phyloP scores from a whole-genome alignment of 2,113 vertebrate species.

The Anoplopoma fimbria region DNA sequence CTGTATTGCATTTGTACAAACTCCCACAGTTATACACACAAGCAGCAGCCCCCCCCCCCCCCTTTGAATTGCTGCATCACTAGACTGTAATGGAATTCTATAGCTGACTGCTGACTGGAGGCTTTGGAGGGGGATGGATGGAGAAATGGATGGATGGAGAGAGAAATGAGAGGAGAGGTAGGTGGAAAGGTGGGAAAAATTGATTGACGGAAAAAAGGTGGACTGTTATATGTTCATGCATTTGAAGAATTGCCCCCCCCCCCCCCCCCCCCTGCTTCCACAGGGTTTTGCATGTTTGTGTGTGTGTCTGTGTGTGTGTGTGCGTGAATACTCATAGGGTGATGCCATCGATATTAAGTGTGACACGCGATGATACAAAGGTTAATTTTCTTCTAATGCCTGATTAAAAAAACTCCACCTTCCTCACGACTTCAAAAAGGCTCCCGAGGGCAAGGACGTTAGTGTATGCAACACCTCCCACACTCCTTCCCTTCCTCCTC shows the following conservation, averaged over 20 bases:
- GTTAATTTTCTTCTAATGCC: slow-evolving; percentile 65
- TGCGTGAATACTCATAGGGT: background rate
- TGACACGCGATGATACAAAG: slow-evolving; percentile 48
- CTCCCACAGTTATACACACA: slow-evolving; percentile 34
- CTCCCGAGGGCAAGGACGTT: slow-evolving; percentile 54
- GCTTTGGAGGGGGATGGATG: slow-evolving; percentile 66
- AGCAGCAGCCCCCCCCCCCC: slow-evolving; percentile 42
- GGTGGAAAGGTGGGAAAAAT: slow-evolving; percentile 54
- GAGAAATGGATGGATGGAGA: slow-evolving; percentile 61
- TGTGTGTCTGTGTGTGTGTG: background rate
- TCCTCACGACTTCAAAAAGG: slow-evolving; percentile 49
- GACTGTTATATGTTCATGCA: slow-evolving; percentile 37
- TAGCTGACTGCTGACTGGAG: slow-evolving; percentile 78
- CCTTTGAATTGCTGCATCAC: slow-evolving; percentile 79
- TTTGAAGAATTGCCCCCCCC: slow-evolving; percentile 40
- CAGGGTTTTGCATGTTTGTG: background rate
- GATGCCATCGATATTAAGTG: slow-evolving; percentile 50
- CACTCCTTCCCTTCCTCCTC: slow-evolving; percentile 10
- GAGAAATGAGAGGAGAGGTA: slow-evolving; percentile 56
- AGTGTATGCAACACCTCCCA: slow-evolving; percentile 46
- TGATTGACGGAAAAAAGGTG: slow-evolving; percentile 56
- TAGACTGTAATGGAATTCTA: slow-evolving; percentile 78
- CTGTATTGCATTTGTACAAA: slow-evolving; percentile 42
- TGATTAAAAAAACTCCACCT: slow-evolving; percentile 62
- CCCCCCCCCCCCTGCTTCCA: slow-evolving; percentile 2